These are phyloP conservation scores for Coregonus clupeaformis DNA, from an alignment of 2,113 vertebrate genomes.

Conservation along the genomic window DNA sequence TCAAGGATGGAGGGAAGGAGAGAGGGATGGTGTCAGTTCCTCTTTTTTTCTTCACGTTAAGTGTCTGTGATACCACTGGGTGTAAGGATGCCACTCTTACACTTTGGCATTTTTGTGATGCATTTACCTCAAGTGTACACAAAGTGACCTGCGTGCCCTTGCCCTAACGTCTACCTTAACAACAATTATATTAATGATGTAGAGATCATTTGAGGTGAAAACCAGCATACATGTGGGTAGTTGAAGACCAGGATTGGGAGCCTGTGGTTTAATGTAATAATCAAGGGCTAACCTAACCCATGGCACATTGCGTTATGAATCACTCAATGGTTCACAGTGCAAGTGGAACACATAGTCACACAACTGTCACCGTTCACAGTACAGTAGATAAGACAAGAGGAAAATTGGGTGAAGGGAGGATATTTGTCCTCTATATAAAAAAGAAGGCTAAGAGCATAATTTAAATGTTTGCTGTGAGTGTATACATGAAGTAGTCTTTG, in stretches of 20 bases:
- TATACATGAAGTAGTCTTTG: constrained; percentile 8
- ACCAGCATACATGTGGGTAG: background rate
- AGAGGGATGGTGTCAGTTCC: constrained; percentile 63
- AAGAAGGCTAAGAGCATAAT: constrained; percentile 21
- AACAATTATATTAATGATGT: background rate
- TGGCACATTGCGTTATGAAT: constrained; percentile 56
- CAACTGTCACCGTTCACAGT: constrained; percentile 63
- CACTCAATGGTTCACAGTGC: constrained; percentile 55
- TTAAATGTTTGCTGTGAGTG: constrained; percentile 25
- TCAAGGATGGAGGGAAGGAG: constrained; percentile 44
- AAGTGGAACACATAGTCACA: constrained; percentile 44
- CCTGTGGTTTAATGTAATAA: background rate
- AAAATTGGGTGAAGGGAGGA: background rate
- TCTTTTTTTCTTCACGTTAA: constrained; percentile 56
- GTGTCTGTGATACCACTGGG: constrained; percentile 45
- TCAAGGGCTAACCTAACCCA: background rate
- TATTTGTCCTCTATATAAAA: background rate
- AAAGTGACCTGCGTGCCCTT: constrained; percentile 1
- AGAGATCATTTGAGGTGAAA: background rate
- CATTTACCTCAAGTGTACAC: constrained; percentile 48
- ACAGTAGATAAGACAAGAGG: constrained; percentile 48
- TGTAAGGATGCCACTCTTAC: constrained; percentile 51
- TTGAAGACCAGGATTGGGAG: background rate
- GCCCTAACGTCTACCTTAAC: constrained; percentile 15
- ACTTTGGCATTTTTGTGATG: constrained; percentile 50